These are phyloP conservation scores for Drosophila trapezifrons DNA, from an alignment of 1,140 invertebrate genomes.

Conservation along the genomic window DNA sequence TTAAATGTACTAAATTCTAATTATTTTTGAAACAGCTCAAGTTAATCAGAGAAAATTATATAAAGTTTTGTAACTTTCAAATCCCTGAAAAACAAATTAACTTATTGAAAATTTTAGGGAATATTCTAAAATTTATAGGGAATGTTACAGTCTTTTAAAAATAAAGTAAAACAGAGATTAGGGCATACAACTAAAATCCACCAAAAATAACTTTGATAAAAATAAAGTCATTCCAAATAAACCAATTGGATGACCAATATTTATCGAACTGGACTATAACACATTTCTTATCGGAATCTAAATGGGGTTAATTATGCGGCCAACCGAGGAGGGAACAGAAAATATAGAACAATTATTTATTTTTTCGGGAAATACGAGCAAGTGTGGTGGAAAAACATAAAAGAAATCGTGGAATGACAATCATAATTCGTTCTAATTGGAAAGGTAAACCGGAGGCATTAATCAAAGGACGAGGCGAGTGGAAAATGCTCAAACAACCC, in stretches of 20 bases:
- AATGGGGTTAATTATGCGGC: slow-evolving; percentile 17
- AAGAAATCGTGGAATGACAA: slow-evolving; percentile 26
- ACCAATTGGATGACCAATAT: not conserved
- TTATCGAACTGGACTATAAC: not conserved
- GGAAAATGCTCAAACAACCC: slow-evolving; percentile 61
- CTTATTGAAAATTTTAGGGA: too few species aligned
- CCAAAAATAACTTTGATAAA: not conserved
- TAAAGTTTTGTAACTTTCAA: too few species aligned
- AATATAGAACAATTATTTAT: slow-evolving; percentile 26
- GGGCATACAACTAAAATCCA: not conserved
- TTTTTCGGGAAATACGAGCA: not conserved
- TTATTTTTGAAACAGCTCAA: not conserved
- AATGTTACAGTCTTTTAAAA: not conserved
- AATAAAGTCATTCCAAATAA: not conserved
- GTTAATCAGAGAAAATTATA: not conserved
- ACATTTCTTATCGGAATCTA: slow-evolving; percentile 16
- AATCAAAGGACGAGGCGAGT: slow-evolving; percentile 41
- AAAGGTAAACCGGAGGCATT: slow-evolving; percentile 35
- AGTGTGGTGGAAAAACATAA: slow-evolving; percentile 11
- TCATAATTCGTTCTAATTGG: slow-evolving; percentile 44
- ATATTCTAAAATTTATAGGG: not conserved
- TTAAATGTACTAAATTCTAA: too few species aligned
- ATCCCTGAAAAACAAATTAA: too few species aligned
- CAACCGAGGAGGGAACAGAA: not conserved
- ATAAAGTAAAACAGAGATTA: not conserved